Evolutionary conservation across 2,888 invertebrate genomes (phyloP).

Genomic region (Caenorhabditis becei): DNA sequence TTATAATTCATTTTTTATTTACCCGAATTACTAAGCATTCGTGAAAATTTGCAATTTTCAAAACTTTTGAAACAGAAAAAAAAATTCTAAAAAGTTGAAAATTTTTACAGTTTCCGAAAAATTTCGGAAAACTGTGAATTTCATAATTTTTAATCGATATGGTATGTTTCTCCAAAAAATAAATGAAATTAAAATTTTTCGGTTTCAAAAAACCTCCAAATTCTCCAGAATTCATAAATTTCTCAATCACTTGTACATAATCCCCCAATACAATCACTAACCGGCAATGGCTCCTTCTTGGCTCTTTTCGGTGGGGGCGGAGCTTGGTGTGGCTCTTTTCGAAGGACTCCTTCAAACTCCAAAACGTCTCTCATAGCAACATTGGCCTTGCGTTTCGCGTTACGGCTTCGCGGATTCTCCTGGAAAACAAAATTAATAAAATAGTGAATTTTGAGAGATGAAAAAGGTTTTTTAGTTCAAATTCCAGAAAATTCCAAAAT

Average conservation of each 20-base stretch:
- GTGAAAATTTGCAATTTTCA: too few species aligned
- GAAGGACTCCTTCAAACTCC: conserved; percentile 42
- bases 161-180: too few species aligned
- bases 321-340: not conserved
- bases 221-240: not conserved
- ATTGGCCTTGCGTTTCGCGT: conserved; percentile 49
- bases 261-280: conserved; percentile 2
- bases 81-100: too few species aligned
- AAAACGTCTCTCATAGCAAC: conserved; percentile 46
- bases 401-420: conserved; percentile 15
- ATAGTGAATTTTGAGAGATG: too few species aligned
- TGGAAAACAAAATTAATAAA: not conserved
- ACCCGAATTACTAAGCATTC: too few species aligned
- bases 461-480: too few species aligned
- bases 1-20: too few species aligned
- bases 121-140: too few species aligned
- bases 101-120: too few species aligned
- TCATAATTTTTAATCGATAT: too few species aligned
- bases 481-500: not conserved
- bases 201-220: not conserved
- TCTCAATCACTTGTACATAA: not conserved
- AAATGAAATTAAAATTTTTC: too few species aligned
- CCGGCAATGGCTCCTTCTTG: conserved; percentile 30
- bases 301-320: conserved; percentile 31
- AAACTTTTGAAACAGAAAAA: too few species aligned